phyloP scores from a whole-genome alignment of 2,113 vertebrate species.

The Trochalopteron elliotii region DNA sequence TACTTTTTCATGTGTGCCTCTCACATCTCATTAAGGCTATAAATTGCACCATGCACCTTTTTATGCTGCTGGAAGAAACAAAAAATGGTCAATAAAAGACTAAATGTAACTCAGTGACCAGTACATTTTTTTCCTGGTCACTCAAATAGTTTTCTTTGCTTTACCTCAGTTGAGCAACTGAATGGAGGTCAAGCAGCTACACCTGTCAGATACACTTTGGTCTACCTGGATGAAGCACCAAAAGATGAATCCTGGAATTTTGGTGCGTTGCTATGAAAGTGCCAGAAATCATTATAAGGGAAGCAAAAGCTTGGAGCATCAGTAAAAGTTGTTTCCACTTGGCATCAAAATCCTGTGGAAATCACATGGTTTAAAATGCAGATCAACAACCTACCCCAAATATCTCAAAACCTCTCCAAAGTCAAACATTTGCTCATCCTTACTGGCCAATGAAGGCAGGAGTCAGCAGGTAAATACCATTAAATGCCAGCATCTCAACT shows the following conservation, averaged over 20 bases:
- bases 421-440: neutral
- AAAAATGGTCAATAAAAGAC: slow-evolving; percentile 4
- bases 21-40: slow-evolving; percentile 50
- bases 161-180: neutral
- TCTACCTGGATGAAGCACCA: neutral
- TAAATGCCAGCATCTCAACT: neutral
- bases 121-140: neutral
- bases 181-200: neutral
- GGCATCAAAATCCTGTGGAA: neutral
- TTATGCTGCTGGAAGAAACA: slow-evolving; percentile 3
- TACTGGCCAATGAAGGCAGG: neutral
- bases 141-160: neutral
- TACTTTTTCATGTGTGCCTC: slow-evolving; percentile 41
- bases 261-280: neutral
- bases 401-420: neutral
- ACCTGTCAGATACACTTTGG: neutral
- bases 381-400: neutral
- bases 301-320: neutral
- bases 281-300: neutral
- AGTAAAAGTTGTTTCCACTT: neutral
- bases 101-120: neutral
- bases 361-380: neutral
- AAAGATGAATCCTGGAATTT: neutral
- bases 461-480: neutral
- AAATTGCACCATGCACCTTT: slow-evolving; percentile 27